phyloP scores from a whole-genome alignment of 92 coral and sea anemone genomes.

The Phenganax marumi region DNA sequence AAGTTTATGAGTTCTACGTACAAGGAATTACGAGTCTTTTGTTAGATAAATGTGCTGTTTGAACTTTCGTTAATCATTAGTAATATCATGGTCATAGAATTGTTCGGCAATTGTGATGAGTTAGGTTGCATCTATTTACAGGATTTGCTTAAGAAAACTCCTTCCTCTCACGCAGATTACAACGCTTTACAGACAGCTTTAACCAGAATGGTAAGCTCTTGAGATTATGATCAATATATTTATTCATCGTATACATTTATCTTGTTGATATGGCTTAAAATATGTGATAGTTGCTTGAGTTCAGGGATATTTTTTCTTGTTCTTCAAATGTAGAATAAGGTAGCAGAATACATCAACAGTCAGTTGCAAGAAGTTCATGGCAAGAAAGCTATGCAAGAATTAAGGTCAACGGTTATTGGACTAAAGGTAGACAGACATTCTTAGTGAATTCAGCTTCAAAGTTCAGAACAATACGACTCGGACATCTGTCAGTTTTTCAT shows the following conservation, averaged over 20 bases:
- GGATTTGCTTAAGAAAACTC: conserved; percentile 78
- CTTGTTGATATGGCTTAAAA: neutral
- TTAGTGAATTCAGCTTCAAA: neutral
- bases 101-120: neutral
- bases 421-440: conserved; percentile 59
- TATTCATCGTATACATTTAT: neutral
- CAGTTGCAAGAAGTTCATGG: conserved; percentile 84
- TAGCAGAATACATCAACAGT: conserved; percentile 87
- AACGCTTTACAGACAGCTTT: conserved; percentile 62
- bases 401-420: conserved; percentile 77
- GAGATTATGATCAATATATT: neutral
- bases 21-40: too few relatives aligned
- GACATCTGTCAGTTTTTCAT: too few relatives aligned
- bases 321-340: conserved; percentile 53
- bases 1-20: too few relatives aligned
- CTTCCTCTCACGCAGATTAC: conserved; percentile 74
- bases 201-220: conserved; percentile 68
- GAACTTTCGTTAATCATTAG: neutral
- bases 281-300: neutral
- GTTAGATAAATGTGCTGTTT: too few relatives aligned
- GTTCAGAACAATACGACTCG: too few relatives aligned
- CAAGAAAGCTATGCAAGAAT: conserved; percentile 82
- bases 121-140: conserved; percentile 24
- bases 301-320: neutral
- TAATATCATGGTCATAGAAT: neutral